Conservation (phyloP, 2,113 vertebrate genomes). For the Muscicapa adusta region DNA sequence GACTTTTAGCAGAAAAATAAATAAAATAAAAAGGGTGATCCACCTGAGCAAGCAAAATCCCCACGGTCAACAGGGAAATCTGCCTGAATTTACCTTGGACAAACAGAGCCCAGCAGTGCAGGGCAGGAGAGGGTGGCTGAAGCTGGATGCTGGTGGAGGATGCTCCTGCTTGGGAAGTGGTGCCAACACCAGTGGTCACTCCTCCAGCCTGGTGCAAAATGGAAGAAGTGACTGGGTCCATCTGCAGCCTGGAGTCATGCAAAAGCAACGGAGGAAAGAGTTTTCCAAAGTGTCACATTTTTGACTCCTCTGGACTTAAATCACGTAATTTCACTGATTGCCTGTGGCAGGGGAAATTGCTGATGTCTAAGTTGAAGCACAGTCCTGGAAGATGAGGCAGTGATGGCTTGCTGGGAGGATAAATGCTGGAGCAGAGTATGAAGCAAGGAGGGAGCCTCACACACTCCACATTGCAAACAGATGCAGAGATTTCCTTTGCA, state of each 20-base stretch:
- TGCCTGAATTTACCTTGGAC: neutral
- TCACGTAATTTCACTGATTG: constrained; percentile 7
- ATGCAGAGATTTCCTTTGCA: neutral
- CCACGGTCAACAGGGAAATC: neutral
- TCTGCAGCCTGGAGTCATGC: neutral
- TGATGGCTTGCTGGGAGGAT: neutral
- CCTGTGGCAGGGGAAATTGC: constrained; percentile 1
- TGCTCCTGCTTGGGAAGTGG: neutral
- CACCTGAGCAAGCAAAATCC: constrained; percentile 11
- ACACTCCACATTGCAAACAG: neutral
- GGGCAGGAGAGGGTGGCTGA: neutral
- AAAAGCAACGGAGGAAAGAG: neutral
- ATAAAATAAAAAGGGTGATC: neutral
- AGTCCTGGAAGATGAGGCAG: neutral
- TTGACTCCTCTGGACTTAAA: neutral
- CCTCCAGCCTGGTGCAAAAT: neutral
- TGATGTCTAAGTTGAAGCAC: neutral
- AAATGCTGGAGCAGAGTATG: neutral
- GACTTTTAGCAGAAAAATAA: constrained; percentile 9
- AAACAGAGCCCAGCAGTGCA: neutral
- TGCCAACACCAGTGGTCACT: accelerated
- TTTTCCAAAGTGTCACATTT: neutral
- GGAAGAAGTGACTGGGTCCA: accelerated
- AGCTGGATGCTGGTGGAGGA: neutral
- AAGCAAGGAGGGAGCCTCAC: neutral